Percentiles rank a stretch among this genome's conserved stretches.
Conservation (phyloP, 2,113 vertebrate species). For the Sebastes schlegelii region DNA sequence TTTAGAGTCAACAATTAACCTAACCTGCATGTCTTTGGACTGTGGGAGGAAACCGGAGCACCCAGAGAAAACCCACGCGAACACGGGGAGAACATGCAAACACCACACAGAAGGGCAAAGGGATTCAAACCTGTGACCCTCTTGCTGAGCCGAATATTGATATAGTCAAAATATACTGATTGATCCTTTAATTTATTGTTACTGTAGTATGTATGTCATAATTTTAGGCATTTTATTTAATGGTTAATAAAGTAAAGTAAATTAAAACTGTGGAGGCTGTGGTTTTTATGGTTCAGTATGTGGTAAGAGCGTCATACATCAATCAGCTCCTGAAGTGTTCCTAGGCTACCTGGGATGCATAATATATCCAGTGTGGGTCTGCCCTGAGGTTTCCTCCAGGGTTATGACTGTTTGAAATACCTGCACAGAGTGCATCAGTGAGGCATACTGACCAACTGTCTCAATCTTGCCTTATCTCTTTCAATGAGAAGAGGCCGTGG, state of each 20-base stretch:
- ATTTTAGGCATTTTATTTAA: not conserved
- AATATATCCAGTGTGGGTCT: conserved; percentile 21
- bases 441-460: conserved; percentile 6
- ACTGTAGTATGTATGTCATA: not conserved
- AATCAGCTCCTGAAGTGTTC: conserved; percentile 13
- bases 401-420: conserved; percentile 15
- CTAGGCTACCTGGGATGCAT: conserved; percentile 12
- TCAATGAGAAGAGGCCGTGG: not conserved
- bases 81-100: too few relatives aligned
- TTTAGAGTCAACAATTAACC: too few relatives aligned
- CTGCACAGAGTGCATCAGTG: conserved; percentile 7
- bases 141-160: too few relatives aligned
- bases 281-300: not conserved
- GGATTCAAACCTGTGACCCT: too few relatives aligned
- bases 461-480: not conserved
- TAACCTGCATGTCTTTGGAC: too few relatives aligned
- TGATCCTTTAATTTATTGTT: not conserved
- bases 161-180: not conserved
- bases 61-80: too few relatives aligned
- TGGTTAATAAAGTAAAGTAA: too few relatives aligned
- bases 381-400: conserved; percentile 27
- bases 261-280: not conserved
- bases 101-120: too few relatives aligned
- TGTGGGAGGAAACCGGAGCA: too few relatives aligned
- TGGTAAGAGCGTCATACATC: not conserved